These are phyloP conservation scores for Globicephala melas DNA, from an alignment of 2,113 vertebrate genomes.

Conservation along the genomic window DNA sequence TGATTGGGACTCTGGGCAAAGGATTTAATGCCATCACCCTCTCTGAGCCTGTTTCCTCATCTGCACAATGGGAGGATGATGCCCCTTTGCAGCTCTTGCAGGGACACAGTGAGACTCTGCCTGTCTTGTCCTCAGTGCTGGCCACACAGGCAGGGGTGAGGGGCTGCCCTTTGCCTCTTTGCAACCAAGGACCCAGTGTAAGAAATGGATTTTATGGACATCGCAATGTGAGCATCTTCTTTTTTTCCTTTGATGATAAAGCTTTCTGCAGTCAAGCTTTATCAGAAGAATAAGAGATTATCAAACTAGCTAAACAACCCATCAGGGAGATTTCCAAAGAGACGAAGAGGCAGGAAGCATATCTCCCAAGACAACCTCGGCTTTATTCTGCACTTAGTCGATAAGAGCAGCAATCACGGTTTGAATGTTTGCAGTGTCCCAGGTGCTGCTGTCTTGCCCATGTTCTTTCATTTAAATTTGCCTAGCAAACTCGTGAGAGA, in stretches of 20 bases:
- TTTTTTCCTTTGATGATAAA: background rate
- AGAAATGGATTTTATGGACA: background rate
- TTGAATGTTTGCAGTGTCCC: background rate
- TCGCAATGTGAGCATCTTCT: background rate
- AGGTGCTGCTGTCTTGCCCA: background rate
- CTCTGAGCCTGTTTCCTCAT: background rate
- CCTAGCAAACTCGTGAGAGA: background rate
- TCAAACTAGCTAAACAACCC: background rate
- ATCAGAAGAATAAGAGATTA: background rate
- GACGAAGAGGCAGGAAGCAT: background rate
- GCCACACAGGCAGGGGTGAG: fast-evolving
- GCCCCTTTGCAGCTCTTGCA: background rate
- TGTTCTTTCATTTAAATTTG: fast-evolving
- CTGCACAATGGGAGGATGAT: background rate
- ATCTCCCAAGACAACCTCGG: background rate
- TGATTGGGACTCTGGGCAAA: background rate
- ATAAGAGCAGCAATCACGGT: background rate
- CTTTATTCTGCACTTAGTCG: background rate
- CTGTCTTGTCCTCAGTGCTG: background rate
- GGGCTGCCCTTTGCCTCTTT: background rate
- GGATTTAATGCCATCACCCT: background rate
- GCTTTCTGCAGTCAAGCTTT: background rate
- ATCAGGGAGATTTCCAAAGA: background rate
- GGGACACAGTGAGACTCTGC: background rate
- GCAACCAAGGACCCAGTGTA: background rate